Conservation (phyloP, 2,797 vertebrate genomes). For the Trachops cirrhosus region DNA sequence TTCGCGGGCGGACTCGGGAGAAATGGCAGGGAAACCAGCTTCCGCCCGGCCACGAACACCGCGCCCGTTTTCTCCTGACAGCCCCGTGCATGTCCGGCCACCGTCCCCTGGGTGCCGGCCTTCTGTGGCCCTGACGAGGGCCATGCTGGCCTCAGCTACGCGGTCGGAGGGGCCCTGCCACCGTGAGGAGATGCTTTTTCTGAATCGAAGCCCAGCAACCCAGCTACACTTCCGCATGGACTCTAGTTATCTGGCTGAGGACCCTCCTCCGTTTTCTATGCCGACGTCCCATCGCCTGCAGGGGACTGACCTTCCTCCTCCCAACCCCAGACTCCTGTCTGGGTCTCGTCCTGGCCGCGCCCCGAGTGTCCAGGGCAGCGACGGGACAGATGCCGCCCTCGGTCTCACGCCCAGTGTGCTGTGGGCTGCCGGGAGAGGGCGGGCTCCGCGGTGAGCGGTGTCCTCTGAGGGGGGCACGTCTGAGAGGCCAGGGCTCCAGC, state of each 20-base stretch:
- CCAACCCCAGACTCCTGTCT: neutral
- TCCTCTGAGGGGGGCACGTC: neutral
- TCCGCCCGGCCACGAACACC: no score
- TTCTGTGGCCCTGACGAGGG: neutral
- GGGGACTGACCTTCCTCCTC: neutral
- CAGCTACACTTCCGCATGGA: no score
- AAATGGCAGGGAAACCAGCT: neutral
- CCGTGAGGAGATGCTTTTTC: no score
- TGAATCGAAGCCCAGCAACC: no score
- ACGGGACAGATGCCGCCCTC: no score
- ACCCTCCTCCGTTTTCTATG: neutral
- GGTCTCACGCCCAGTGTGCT: neutral
- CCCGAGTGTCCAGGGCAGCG: neutral
- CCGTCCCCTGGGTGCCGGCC: no score
- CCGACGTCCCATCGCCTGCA: accelerated
- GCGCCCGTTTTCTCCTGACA: no score
- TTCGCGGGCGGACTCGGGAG: neutral
- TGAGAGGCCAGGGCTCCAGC: neutral
- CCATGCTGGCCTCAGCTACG: neutral
- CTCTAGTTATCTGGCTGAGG: no score
- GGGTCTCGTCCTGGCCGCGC: neutral
- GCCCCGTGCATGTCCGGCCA: no score
- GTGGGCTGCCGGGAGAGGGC: neutral
- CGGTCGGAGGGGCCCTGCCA: neutral
- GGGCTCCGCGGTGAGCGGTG: no score